phyloP scores from a whole-genome alignment of 2,113 vertebrate species.

The Felis catus region F.catus_Fca126_mat1.0 CM031424.1:79079501-79080000 shows the following conservation, averaged over 20 bases:
- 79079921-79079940: constrained; percentile 72
- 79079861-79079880: constrained; percentile 80
- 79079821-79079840: constrained; percentile 69
- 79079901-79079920: background rate
- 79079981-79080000: background rate
- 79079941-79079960: background rate
- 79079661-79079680: too few relatives aligned
- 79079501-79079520: rapidly evolving
- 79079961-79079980: background rate
- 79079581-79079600: too few relatives aligned
- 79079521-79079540: rapidly evolving
- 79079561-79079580: background rate
- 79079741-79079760: constrained; percentile 82
- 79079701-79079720: constrained; percentile 46
- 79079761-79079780: constrained; percentile 73
- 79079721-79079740: constrained; percentile 79
- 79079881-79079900: constrained; percentile 67
- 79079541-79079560: background rate
- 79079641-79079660: too few relatives aligned
- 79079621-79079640: constrained; percentile 29
- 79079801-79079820: constrained; percentile 53
- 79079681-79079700: too few relatives aligned
- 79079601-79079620: constrained; percentile 41
- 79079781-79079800: constrained; percentile 76
- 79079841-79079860: constrained; percentile 60